These are phyloP conservation scores for Lagopus leucura DNA, from an alignment of 2,113 vertebrate genomes.

Conservation along the genomic window DNA sequence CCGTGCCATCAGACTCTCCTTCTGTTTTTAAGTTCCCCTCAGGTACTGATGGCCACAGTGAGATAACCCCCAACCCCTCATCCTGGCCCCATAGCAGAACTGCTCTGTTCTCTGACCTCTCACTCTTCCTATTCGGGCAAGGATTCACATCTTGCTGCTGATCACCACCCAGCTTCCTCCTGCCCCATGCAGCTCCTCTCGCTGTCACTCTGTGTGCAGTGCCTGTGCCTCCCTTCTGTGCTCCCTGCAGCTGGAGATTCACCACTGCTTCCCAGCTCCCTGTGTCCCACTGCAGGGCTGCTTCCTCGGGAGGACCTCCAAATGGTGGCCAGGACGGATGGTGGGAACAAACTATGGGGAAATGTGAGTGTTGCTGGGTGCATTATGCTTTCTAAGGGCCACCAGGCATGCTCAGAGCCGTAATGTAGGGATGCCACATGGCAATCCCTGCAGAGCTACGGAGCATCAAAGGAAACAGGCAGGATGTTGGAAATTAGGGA, in stretches of 20 bases:
- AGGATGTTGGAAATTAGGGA: neutral
- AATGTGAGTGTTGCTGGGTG: neutral
- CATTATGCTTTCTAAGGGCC: neutral
- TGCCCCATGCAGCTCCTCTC: neutral
- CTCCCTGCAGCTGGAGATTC: too few species aligned
- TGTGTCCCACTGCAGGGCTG: neutral
- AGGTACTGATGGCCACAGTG: too few species aligned
- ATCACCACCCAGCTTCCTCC: neutral
- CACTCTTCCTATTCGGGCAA: neutral
- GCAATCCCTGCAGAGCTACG: fast-evolving
- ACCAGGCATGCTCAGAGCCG: fast-evolving
- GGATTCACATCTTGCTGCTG: neutral
- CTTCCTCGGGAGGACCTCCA: neutral
- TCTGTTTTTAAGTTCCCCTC: too few species aligned
- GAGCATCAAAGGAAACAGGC: neutral
- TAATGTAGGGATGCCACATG: fast-evolving
- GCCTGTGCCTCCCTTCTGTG: neutral
- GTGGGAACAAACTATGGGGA: neutral
- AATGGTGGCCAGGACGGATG: too few species aligned
- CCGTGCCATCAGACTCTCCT: too few species aligned
- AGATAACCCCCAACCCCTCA: neutral
- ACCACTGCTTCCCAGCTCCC: too few species aligned
- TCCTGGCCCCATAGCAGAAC: neutral
- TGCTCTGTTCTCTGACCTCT: neutral
- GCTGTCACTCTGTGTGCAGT: neutral